Evolutionary conservation across 2,888 invertebrate genomes (phyloP).

Genomic region (Acronicta alni): DNA sequence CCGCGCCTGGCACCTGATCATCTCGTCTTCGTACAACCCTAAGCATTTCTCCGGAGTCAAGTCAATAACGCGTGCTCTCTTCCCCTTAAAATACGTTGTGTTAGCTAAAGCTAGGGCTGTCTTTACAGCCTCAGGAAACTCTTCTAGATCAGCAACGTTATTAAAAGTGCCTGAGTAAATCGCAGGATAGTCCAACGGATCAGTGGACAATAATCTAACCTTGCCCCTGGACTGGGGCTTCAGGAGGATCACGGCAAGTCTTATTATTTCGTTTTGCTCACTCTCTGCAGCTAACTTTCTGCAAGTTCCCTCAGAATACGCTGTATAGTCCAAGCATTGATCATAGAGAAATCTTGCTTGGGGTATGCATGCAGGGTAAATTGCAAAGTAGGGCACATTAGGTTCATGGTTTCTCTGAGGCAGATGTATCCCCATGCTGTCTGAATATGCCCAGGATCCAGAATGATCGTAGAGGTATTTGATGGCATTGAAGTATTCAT

Average conservation of each 20-base stretch:
- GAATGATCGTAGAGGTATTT: slow-evolving; percentile 46
- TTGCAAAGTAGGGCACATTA: slow-evolving; percentile 74
- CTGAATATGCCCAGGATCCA: slow-evolving; percentile 66
- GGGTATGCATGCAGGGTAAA: slow-evolving; percentile 74
- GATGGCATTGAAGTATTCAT: slow-evolving; percentile 66
- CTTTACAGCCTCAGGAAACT: slow-evolving; percentile 68
- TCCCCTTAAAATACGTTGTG: slow-evolving; percentile 70
- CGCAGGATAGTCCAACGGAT: slow-evolving; percentile 69
- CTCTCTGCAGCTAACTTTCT: slow-evolving; percentile 62
- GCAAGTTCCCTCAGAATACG: slow-evolving; percentile 69
- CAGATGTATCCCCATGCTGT: slow-evolving; percentile 73
- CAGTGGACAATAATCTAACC: slow-evolving; percentile 65
- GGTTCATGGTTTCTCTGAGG: slow-evolving; percentile 55
- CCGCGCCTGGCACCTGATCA: slow-evolving; percentile 81
- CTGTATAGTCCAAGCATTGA: slow-evolving; percentile 63
- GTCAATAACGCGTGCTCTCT: slow-evolving; percentile 68
- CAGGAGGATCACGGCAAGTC: slow-evolving; percentile 72
- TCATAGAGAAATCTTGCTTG: slow-evolving; percentile 57
- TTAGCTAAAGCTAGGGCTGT: slow-evolving; percentile 65
- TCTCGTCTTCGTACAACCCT: slow-evolving; percentile 64
- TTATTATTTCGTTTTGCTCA: slow-evolving; percentile 67
- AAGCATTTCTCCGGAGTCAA: slow-evolving; percentile 66
- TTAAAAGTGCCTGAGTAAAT: slow-evolving; percentile 77
- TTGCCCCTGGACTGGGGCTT: slow-evolving; percentile 78
- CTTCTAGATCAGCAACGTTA: slow-evolving; percentile 65